Evolutionary conservation across 2,888 invertebrate species (phyloP).

Genomic region (Gastrophysa polygoni): DNA sequence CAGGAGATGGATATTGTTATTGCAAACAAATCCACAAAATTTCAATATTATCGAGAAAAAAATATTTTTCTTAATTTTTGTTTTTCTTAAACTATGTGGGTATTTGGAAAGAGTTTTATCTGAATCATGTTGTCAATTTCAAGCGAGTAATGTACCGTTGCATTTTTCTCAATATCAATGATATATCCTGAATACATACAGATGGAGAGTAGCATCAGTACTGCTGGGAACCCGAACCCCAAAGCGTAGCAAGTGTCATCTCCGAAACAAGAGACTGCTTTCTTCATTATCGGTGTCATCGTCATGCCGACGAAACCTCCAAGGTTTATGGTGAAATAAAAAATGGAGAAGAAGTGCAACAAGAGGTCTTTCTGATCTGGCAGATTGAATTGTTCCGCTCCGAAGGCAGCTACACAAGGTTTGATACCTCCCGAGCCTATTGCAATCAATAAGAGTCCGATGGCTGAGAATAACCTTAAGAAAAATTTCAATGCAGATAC

Average conservation of each 20-base stretch:
- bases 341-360: conserved; percentile 78
- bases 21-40: too few species aligned
- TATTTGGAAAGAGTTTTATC: too few species aligned
- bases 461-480: conserved; percentile 62
- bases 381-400: conserved; percentile 81
- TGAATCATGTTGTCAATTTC: too few species aligned
- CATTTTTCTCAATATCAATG: too few species aligned
- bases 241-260: conserved; percentile 73
- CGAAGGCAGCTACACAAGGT: conserved; percentile 86
- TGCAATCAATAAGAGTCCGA: conserved; percentile 68
- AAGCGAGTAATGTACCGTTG: too few species aligned
- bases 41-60: too few species aligned
- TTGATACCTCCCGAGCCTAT: conserved; percentile 86
- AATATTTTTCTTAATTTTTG: too few species aligned
- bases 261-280: conserved; percentile 69
- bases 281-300: conserved; percentile 74
- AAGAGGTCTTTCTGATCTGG: conserved; percentile 71
- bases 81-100: too few species aligned
- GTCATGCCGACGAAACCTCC: conserved; percentile 71
- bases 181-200: conserved; percentile 56
- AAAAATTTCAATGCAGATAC: background rate
- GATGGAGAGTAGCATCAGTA: conserved; percentile 72
- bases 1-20: too few species aligned
- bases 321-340: conserved; percentile 82
- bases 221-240: conserved; percentile 79